phyloP scores from a whole-genome alignment of 37 sponge, comb jelly and placozoan genomes.

The Cladorhizidae sp. region DNA sequence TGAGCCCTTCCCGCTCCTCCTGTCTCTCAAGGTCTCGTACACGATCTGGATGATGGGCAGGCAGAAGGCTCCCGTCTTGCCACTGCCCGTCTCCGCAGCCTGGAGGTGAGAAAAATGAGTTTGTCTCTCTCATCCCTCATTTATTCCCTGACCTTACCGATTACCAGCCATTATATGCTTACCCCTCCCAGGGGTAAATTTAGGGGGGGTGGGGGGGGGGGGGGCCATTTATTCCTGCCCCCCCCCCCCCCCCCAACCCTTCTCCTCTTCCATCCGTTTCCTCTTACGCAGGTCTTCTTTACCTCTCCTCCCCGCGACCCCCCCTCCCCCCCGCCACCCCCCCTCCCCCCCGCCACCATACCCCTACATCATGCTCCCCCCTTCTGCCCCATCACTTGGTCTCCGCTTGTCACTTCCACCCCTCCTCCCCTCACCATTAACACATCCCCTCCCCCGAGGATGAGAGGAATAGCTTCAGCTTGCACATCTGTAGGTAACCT shows the following conservation, averaged over 20 bases:
- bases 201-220: background rate
- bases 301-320: too few species aligned
- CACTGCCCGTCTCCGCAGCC: conserved; percentile 98
- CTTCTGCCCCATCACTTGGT: too few species aligned
- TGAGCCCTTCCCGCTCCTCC: conserved; percentile 33
- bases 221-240: background rate
- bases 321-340: too few species aligned
- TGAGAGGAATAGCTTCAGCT: conserved; percentile 95
- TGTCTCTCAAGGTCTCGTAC: conserved; percentile 75
- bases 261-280: too few species aligned
- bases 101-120: conserved; percentile 13
- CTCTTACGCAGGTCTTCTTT: too few species aligned
- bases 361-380: background rate
- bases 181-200: background rate
- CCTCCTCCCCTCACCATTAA: conserved; percentile 68
- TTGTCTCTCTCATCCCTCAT: background rate
- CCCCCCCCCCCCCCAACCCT: background rate
- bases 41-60: conserved; percentile 94
- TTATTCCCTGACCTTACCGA: too few species aligned
- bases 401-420: background rate
- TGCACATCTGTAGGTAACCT: conserved; percentile 96
- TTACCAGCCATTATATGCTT: too few species aligned
- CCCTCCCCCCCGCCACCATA: background rate
- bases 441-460: conserved; percentile 95
- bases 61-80: conserved; percentile 95